Conservation (phyloP, 64 coral and sea anemone species). For the Stichodactyla helianthus region DNA sequence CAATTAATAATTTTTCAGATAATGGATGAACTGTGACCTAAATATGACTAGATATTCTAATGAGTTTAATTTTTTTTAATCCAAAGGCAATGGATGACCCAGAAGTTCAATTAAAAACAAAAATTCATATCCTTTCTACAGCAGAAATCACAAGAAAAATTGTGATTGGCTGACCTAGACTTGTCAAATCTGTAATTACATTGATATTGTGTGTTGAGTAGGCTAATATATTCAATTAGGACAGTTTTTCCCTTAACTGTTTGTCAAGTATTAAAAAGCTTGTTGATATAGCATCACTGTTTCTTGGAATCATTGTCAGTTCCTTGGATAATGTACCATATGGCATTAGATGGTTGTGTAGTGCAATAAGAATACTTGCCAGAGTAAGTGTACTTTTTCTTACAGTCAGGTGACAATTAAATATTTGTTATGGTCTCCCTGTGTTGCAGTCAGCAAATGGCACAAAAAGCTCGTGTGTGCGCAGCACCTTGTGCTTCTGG, state of each 20-base stretch:
- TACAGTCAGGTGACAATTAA: background rate
- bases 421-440: too few species aligned
- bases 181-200: too few species aligned
- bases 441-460: too few species aligned
- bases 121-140: constrained; percentile 90
- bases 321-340: constrained; percentile 83
- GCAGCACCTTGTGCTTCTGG: too few species aligned
- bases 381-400: constrained; percentile 35
- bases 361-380: constrained; percentile 70
- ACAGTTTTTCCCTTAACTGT: constrained; percentile 25
- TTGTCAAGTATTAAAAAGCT: constrained; percentile 57
- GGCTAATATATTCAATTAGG: background rate
- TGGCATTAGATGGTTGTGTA: constrained; percentile 93
- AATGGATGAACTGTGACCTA: too few species aligned
- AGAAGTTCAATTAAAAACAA: constrained; percentile 62
- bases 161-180: background rate
- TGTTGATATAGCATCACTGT: constrained; percentile 61
- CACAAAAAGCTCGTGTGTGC: too few species aligned
- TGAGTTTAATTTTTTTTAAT: background rate
- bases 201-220: background rate
- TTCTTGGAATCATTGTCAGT: constrained; percentile 60
- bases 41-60: background rate
- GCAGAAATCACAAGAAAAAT: background rate
- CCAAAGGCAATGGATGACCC: constrained; percentile 78
- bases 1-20: too few species aligned